phyloP scores from a whole-genome alignment of 2,888 invertebrate genomes.

The Teinopalpus imperialis region DNA sequence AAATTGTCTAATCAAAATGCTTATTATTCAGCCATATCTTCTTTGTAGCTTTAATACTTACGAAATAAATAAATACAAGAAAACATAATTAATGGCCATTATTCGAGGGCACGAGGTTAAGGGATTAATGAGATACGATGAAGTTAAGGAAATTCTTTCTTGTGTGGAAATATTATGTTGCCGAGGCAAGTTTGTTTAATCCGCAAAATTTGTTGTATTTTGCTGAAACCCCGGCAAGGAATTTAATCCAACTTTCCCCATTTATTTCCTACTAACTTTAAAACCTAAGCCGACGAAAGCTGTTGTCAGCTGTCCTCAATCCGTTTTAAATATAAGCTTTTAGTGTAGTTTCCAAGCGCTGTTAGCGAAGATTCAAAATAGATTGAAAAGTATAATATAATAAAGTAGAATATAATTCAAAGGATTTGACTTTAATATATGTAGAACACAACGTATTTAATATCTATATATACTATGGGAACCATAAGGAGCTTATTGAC shows the following conservation, averaged over 20 bases:
- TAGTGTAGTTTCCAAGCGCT: not conserved
- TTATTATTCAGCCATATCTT: too few species aligned
- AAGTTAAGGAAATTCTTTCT: not conserved
- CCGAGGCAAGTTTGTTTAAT: constrained; percentile 3
- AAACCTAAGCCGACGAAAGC: constrained; percentile 13
- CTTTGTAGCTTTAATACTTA: too few species aligned
- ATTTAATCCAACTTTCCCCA: constrained; percentile 24
- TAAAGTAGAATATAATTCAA: too few species aligned
- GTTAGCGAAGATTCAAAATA: constrained; percentile 2
- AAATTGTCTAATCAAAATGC: too few species aligned
- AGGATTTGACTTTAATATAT: too few species aligned
- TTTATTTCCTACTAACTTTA: constrained; percentile 21
- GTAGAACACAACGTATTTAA: too few species aligned
- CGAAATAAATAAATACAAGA: too few species aligned
- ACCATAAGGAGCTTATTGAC: too few species aligned
- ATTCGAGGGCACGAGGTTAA: too few species aligned
- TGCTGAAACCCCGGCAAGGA: constrained; percentile 3
- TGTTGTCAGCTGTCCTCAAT: constrained; percentile 16
- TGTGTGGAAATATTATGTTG: not conserved
- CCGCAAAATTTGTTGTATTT: constrained; percentile 7
- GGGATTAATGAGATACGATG: not conserved
- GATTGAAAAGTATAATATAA: too few species aligned
- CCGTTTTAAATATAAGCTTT: constrained; percentile 13
- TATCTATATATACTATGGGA: too few species aligned
- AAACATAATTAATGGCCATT: too few species aligned